Conservation (phyloP, 2,888 invertebrate species). For the Tenthredo scrophulariae region DNA sequence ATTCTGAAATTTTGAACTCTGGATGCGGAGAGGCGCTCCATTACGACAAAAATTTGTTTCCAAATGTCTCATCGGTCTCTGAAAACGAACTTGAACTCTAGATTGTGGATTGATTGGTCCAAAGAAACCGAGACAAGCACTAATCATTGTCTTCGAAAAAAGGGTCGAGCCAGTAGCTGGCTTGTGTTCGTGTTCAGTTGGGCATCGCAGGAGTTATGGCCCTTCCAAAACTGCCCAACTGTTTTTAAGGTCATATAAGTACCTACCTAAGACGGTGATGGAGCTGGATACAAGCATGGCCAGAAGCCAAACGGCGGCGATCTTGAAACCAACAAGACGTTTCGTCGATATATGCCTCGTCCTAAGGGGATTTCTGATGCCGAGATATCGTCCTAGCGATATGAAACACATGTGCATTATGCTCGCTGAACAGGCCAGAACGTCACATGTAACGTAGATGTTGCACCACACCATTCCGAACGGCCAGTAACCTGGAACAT, state of each 20-base stretch:
- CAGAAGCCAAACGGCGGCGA: constrained; percentile 94
- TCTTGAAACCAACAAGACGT: constrained; percentile 91
- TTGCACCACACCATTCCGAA: constrained; percentile 96
- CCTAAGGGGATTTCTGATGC: constrained; percentile 93
- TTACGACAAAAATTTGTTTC: not conserved
- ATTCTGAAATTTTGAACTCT: not conserved
- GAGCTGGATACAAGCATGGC: constrained; percentile 94
- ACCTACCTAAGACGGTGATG: constrained; percentile 90
- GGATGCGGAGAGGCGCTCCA: not conserved
- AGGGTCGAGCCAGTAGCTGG: not conserved
- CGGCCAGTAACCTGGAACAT: constrained; percentile 92
- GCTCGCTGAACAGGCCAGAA: constrained; percentile 95
- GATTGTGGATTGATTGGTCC: not conserved
- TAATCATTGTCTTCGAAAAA: not conserved
- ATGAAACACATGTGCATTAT: constrained; percentile 98
- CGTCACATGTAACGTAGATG: constrained; percentile 97
- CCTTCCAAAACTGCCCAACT: not conserved
- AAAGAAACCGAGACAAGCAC: not conserved
- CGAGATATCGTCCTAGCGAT: constrained; percentile 92
- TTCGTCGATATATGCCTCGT: constrained; percentile 92
- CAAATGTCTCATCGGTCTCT: not conserved
- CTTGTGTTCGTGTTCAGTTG: not conserved
- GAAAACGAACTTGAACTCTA: not conserved
- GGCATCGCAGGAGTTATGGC: not conserved
- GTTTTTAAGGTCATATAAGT: not conserved